Conservation (phyloP, 2,113 vertebrate species). For the Gnathonemus echidnorhynchus region DNA sequence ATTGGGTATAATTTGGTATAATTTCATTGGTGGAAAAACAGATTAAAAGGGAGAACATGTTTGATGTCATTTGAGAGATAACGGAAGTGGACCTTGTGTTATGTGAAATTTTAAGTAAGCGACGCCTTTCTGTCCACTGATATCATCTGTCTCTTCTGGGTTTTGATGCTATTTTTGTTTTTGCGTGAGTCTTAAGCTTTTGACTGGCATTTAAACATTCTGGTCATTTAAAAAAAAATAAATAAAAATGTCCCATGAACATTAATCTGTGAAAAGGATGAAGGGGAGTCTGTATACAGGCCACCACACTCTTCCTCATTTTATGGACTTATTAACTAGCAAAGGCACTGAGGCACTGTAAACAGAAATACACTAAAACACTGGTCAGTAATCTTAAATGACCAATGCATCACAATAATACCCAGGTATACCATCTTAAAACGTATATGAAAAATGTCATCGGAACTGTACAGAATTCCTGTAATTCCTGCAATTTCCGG, state of each 20-base stretch:
- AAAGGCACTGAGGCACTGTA: not conserved
- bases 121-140: not conserved
- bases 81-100: not conserved
- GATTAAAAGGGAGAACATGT: not conserved
- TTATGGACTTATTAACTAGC: not conserved
- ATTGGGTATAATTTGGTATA: not conserved
- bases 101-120: not conserved
- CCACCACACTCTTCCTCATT: not conserved
- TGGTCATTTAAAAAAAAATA: not conserved
- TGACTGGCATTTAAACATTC: not conserved
- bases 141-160: not conserved
- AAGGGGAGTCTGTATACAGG: not conserved
- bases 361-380: not conserved
- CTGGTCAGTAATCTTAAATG: not conserved
- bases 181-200: not conserved
- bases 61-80: not conserved
- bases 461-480: not conserved
- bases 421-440: not conserved
- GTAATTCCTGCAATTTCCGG: not conserved
- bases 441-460: not conserved
- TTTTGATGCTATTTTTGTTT: not conserved
- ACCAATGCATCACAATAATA: not conserved
- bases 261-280: not conserved
- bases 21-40: not conserved
- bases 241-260: not conserved